Percentiles rank a stretch among this genome's conserved stretches.
Conservation (phyloP, 1,140 invertebrate genomes). For the Apis dorsata region DNA sequence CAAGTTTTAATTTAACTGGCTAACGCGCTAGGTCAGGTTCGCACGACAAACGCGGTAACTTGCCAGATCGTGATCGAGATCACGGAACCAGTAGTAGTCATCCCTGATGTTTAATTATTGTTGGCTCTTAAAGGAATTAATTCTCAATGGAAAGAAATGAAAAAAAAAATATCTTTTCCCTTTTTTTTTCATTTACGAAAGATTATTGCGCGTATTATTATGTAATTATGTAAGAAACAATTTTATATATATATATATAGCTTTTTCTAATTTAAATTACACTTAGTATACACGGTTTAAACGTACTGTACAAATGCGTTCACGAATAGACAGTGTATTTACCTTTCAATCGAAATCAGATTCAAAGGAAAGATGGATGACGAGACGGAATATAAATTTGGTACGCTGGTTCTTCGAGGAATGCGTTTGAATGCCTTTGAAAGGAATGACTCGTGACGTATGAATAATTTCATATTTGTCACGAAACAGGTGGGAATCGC, state of each 20-base stretch:
- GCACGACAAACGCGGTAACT: slow-evolving; percentile 53
- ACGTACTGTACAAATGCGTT: too few relatives aligned
- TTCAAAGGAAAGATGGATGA: neutral
- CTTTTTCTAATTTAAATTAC: too few relatives aligned
- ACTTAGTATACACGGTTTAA: too few relatives aligned
- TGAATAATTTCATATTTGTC: slow-evolving; percentile 14
- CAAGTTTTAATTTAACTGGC: slow-evolving; percentile 45
- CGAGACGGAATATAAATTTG: neutral
- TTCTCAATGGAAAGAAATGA: neutral
- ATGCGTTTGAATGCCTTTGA: neutral
- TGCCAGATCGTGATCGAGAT: slow-evolving; percentile 48
- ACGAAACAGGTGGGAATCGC: slow-evolving; percentile 3
- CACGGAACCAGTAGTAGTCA: slow-evolving; percentile 12
- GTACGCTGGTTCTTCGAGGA: neutral
- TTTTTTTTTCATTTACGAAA: neutral
- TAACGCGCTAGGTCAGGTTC: slow-evolving; percentile 55
- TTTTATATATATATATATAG: too few relatives aligned
- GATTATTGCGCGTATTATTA: too few relatives aligned
- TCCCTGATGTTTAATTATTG: neutral
- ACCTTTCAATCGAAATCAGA: neutral
- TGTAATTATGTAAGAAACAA: too few relatives aligned
- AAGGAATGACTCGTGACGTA: neutral
- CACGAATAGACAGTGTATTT: neutral
- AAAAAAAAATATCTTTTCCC: neutral
- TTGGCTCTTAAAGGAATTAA: neutral